Conservation (phyloP, 2,797 vertebrate genomes). For the Platyrinchus mystaceus region DNA sequence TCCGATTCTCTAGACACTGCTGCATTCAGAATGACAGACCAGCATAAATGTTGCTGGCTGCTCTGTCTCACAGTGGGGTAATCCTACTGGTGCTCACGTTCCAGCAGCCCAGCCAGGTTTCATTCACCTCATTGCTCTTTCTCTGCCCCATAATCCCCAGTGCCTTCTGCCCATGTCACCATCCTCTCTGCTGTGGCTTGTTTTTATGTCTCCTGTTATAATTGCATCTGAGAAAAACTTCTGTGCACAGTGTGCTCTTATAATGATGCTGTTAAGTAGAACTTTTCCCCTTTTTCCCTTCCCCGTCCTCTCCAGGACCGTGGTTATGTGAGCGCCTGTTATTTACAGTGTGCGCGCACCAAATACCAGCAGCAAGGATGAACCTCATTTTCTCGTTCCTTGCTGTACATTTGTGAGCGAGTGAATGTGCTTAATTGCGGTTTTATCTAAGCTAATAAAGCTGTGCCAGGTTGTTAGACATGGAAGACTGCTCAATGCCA, state of each 20-base stretch:
- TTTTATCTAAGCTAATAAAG: slow-evolving; percentile 56
- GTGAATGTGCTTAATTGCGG: slow-evolving; percentile 46
- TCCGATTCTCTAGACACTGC: background rate
- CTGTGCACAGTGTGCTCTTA: background rate
- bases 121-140: background rate
- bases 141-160: background rate
- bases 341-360: slow-evolving; percentile 9
- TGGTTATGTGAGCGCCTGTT: background rate
- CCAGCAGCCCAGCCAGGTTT: background rate
- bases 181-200: background rate
- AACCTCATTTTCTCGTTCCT: background rate
- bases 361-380: background rate
- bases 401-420: slow-evolving; percentile 26
- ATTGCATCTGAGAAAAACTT: background rate
- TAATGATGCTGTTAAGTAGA: background rate
- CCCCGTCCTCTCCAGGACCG: background rate
- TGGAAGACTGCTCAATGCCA: slow-evolving; percentile 65
- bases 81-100: background rate
- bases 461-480: slow-evolving; percentile 67
- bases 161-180: background rate
- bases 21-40: background rate
- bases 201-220: background rate
- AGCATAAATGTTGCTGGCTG: background rate
- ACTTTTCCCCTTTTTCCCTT: background rate
- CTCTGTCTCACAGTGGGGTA: background rate